A percentile compares a stretch with the other conserved stretches of the same genome.
These are phyloP conservation scores for Anniella stebbinsi DNA, from an alignment of 2,797 vertebrate genomes.

Conservation along the genomic window DNA sequence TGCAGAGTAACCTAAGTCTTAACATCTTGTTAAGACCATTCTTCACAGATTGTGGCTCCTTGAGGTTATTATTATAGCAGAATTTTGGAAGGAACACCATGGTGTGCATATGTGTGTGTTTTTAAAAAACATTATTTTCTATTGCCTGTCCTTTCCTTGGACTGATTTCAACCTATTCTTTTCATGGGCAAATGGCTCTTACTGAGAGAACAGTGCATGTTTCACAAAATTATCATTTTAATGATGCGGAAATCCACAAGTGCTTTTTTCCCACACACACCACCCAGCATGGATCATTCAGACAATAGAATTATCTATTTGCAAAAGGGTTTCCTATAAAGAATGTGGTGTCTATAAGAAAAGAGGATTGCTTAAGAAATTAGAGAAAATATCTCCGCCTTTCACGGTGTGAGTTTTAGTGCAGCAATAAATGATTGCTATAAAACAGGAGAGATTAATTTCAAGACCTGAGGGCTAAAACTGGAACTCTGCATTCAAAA, in stretches of 20 bases:
- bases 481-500: too few species aligned
- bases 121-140: background rate
- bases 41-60: background rate
- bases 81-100: background rate
- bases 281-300: background rate
- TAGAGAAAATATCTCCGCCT: too few species aligned
- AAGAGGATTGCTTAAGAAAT: too few species aligned
- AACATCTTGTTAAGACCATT: too few species aligned
- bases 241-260: background rate
- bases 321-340: background rate
- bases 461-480: too few species aligned
- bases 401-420: background rate
- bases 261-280: too few species aligned
- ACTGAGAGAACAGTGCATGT: background rate
- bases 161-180: background rate
- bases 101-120: too few species aligned
- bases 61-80: background rate
- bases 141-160: background rate
- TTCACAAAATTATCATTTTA: background rate
- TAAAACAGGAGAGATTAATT: too few species aligned
- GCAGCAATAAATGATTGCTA: background rate
- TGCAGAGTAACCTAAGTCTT: too few species aligned
- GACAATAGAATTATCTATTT: too few species aligned
- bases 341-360: background rate
- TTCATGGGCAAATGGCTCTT: background rate